Base-by-base conservation (phyloP, 1,140 invertebrate species). In the Drosophila pandora region DNA sequence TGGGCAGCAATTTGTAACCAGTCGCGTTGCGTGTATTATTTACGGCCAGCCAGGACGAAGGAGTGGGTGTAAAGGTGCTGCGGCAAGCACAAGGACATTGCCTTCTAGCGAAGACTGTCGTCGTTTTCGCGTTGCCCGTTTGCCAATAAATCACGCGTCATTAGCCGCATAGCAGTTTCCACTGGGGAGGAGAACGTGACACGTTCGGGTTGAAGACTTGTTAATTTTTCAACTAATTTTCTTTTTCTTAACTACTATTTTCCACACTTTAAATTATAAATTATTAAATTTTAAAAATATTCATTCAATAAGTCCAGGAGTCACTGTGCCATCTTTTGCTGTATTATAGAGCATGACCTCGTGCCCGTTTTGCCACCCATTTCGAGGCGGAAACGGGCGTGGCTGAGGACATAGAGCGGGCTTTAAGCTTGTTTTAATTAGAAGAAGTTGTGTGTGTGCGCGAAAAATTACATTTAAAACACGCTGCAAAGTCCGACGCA, bases 341-440 rank as follows among this genome's bases (percentile, higher is more conserved):
- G 13, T 12, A 10, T 21, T 50, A 2, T 30, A 30, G 32, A 21
- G 23, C 3, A 50, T 82, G 82, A 81, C 82, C 82, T 82, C 82
- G 77, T 77, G 81, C 53, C 39, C 53, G 25, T 57, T 69, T 48
- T 64, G 63, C 48, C 63, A 43, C 61, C 63, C 58, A 59, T 73
- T 84, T 62, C n/a, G 71, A 22, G 47, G 71, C 21, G 43, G 12
- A 56, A 56, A 8, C 32, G 45, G 63, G 64, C 67, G 64, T 69
- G 67, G 61, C 39, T 55, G 48, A 37, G 32, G 54, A 47, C 34
- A 47, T 49, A 25, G 28, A 41, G 30, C 39, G 73, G 45, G 79
- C 84, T 84, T 89, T 84, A 89, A 89, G 84, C 84, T 89, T 74
- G 79, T 89, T 89, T 89, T 89, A 89, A 89, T 89, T 89, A 89